Evolutionary conservation across 1,140 invertebrate genomes (phyloP), one percentile per base, ranked within the genome.

Genomic region (Lordiphosa mommai): DNA sequence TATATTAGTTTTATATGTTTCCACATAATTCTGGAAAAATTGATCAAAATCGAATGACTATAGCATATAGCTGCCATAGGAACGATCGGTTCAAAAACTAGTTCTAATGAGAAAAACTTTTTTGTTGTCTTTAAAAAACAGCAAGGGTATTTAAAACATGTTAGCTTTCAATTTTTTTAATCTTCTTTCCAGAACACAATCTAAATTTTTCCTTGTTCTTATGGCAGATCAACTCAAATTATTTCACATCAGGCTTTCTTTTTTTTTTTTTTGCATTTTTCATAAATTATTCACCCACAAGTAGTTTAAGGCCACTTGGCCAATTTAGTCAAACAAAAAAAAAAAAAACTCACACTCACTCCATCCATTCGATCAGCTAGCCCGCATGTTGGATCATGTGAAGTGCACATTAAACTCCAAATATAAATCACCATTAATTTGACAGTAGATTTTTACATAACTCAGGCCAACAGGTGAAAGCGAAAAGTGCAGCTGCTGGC

Each of bases 341-440:
- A n/a, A n/a, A n/a, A n/a, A n/a, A 10, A 44, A 63, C 51, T 63
- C 60, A 63, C 58, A 61, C 58, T 51, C 36, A 41, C 13, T 7
- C 9, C 12, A 38, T 14, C 36, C 12, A 38, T 37, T 36, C 10
- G 10, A 13, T 36, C 9, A 14, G 14, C 36, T 14, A 16, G 13
- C 36, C 58, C 47, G 59, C 59, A 63, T 63, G 59, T 47, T 23
- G 20, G 20, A 23, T 23, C 48, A 69, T 57, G 50, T 56, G 53
- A 60, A 71, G 61, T 60, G 52, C 46, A 72, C 57, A 82, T 82
- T 80, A 79, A 58, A 38, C 58, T 36, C 52, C 64, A 74, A 49
- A 70, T 71, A 80, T 80, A 80, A 80, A 80, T 80, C 74, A 80
- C 65, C 71, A 82, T 80, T 80, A 80, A 80, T 80, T 82, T 80